phyloP scores from a whole-genome alignment of 2,888 invertebrate species.

The Lepidocyrtoides sp. region DNA sequence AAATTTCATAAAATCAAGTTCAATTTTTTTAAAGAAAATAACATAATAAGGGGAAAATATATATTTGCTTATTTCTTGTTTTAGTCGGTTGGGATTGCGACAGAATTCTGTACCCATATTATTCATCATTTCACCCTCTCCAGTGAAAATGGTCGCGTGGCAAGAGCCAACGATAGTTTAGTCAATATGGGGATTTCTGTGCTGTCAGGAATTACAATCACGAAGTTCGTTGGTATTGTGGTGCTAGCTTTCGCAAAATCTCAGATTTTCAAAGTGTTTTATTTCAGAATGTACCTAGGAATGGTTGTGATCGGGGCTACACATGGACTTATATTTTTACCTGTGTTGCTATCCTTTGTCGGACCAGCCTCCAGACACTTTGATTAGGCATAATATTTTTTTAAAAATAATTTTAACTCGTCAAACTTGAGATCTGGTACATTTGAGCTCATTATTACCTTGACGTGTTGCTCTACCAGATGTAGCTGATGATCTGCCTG shows the following conservation, averaged over 20 bases:
- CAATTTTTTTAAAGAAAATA: too few species aligned
- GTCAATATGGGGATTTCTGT: constrained; percentile 98
- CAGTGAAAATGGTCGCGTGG: constrained; percentile 90
- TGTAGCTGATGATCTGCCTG: too few species aligned
- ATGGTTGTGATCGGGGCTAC: constrained; percentile 98
- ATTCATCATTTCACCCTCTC: constrained; percentile 96
- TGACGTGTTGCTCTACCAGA: too few species aligned
- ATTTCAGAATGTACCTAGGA: constrained; percentile 99
- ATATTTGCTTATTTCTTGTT: constrained; percentile 1
- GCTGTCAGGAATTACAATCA: constrained; percentile 98
- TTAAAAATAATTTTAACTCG: too few species aligned
- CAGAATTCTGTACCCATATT: constrained; percentile 99
- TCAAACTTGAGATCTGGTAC: too few species aligned
- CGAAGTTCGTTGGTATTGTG: constrained; percentile 98
- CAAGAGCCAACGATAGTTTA: constrained; percentile 94
- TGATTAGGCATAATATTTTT: too few species aligned
- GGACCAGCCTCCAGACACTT: constrained; percentile 84
- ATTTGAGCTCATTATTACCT: too few species aligned
- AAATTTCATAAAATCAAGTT: too few species aligned
- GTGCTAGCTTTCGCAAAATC: constrained; percentile 94
- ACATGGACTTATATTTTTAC: constrained; percentile 98
- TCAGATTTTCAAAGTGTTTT: constrained; percentile 98
- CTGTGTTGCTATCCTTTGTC: constrained; percentile 92
- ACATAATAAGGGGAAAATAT: too few species aligned
- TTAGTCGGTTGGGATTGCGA: constrained; percentile 98